Evolutionary conservation across 1,140 invertebrate species (phyloP).

Genomic region (Spodoptera frugiperda): DNA sequence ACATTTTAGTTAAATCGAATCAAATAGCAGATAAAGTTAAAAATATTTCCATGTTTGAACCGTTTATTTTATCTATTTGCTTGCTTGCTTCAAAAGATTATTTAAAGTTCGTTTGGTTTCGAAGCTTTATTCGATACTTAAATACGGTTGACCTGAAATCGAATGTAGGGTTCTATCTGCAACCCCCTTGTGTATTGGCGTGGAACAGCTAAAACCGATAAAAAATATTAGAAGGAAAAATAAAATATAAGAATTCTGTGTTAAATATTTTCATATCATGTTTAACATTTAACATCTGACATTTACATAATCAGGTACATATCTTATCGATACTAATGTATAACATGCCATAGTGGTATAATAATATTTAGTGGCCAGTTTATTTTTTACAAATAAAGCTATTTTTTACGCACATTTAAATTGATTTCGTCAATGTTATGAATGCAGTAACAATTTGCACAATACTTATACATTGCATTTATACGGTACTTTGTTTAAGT

Average conservation of each 20-base stretch:
- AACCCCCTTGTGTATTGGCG: not conserved
- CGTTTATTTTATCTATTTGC: too few species aligned
- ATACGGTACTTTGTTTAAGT: too few species aligned
- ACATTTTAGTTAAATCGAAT: too few species aligned
- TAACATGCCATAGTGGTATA: conserved; percentile 12
- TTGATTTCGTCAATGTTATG: too few species aligned
- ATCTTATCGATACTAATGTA: conserved; percentile 10
- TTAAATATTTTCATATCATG: conserved; percentile 26
- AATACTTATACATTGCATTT: too few species aligned
- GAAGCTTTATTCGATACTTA: not conserved
- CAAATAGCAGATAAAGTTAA: too few species aligned
- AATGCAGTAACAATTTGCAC: too few species aligned
- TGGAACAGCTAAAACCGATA: not conserved
- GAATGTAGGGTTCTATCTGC: not conserved
- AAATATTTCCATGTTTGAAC: too few species aligned
- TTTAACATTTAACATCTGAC: conserved; percentile 28
- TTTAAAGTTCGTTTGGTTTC: not conserved
- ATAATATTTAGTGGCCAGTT: not conserved
- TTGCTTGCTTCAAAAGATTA: conserved; percentile 4
- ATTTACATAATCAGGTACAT: conserved; percentile 36
- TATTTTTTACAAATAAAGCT: not conserved
- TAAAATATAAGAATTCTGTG: conserved; percentile 12
- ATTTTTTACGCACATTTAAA: too few species aligned
- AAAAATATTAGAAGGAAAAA: not conserved
- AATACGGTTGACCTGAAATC: not conserved